Base-by-base conservation (phyloP, 2,888 invertebrate genomes). In the Acleris literana region DNA sequence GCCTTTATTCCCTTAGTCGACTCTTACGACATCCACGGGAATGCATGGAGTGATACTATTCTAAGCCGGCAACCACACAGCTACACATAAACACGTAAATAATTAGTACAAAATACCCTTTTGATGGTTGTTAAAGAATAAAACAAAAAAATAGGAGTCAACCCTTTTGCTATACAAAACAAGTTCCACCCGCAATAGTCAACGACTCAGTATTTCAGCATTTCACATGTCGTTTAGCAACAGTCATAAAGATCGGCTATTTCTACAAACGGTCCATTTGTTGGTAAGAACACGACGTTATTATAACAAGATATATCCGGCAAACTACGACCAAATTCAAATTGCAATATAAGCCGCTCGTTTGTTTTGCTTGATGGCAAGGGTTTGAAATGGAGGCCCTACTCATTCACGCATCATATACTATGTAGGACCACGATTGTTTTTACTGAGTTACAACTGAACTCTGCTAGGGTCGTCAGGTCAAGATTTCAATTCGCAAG, bases 401-500 rank as follows among this genome's bases (percentile, higher is more conserved):
- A 20, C 20, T 20, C 20, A 2, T 20, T 20, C 2, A 20, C 20
- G 1, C 20, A 20, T 2, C 1, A 20, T 20, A 20, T 20, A 20
- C 1, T 20, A 20, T 1, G 20, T 20, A 20, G 20, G 20, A 20
- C 20, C 2, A 2, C 20, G 20, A 20, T 20, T 20, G 2, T 20
- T 20, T 20, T 20, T 2, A 20, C 1, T 2, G 20, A 20, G 20
- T 20, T 1, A 20, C 20, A 39, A 39, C 39, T 52, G 43, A 39
- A 44, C 20, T 53, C 44, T 20, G 7, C 61, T 18, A 61, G 51
- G 52, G 44, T 20, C 29, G 25, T 53, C 44, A 52, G 52, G 60
- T 52, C 60, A 22, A 39, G 44, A 61, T 61, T 39, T 25, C 80
- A 79, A 81, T 78, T 72, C 76, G 73, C 71, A 73, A 72, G 75